A percentile compares a stretch with the other conserved stretches of the same genome.
phyloP scores from a whole-genome alignment of 2,797 vertebrate species.

The Leucoraja ocellata region DNA sequence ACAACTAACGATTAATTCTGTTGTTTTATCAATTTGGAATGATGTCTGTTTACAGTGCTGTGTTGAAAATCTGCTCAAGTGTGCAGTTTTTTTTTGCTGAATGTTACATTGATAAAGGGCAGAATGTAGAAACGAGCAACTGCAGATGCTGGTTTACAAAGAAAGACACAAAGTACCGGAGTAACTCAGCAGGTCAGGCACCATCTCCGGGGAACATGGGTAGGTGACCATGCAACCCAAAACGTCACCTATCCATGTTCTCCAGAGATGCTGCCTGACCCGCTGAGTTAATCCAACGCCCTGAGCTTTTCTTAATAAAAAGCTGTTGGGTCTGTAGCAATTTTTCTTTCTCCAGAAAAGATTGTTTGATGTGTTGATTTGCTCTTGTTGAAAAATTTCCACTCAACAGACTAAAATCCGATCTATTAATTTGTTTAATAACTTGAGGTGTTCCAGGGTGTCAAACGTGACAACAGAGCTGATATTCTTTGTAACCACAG shows the following conservation, averaged over 20 bases:
- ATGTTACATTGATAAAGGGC: not conserved
- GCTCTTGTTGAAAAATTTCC: not conserved
- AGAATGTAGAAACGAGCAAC: too few relatives aligned
- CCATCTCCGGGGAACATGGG: too few relatives aligned
- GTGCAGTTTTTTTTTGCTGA: not conserved
- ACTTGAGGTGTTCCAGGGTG: not conserved
- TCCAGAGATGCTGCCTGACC: too few relatives aligned
- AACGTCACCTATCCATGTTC: too few relatives aligned
- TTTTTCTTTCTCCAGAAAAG: not conserved
- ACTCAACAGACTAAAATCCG: not conserved
- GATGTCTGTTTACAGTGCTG: not conserved
- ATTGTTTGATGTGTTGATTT: not conserved
- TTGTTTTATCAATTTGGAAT: not conserved
- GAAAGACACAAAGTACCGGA: too few relatives aligned
- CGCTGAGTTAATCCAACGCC: too few relatives aligned
- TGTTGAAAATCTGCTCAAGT: not conserved
- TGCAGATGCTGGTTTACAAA: too few relatives aligned
- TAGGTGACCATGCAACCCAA: too few relatives aligned
- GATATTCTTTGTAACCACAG: not conserved
- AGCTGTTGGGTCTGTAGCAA: not conserved
- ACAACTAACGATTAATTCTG: not conserved
- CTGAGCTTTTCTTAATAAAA: not conserved
- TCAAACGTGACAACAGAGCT: not conserved
- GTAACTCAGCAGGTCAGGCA: too few relatives aligned
- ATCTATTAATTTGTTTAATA: not conserved